A percentile compares a stretch with the other conserved stretches of the same genome.
Conservation (phyloP, 2,888 invertebrate species). For the Sinopyrophorus schimmeli region DNA sequence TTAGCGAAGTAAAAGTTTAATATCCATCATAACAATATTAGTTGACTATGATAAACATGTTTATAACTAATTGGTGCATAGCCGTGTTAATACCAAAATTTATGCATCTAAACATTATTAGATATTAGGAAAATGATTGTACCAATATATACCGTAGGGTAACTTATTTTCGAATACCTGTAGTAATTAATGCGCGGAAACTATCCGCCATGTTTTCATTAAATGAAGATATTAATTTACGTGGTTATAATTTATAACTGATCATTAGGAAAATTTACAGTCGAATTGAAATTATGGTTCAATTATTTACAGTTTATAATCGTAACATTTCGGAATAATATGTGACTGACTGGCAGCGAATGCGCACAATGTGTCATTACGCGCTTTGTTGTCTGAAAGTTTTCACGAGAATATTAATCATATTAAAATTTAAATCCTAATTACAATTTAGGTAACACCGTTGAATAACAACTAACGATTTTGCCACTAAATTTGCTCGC, state of each 20-base stretch:
- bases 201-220: slow-evolving; percentile 24
- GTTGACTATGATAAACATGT: too few species aligned
- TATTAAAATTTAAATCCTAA: slow-evolving; percentile 23
- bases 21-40: too few species aligned
- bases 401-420: slow-evolving; percentile 21
- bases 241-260: slow-evolving; percentile 26
- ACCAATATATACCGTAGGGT: slow-evolving; percentile 10
- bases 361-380: slow-evolving; percentile 21
- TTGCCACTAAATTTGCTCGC: slow-evolving; percentile 35
- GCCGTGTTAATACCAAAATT: too few species aligned
- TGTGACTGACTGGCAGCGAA: slow-evolving; percentile 18
- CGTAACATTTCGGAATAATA: slow-evolving; percentile 11
- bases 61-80: too few species aligned
- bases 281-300: slow-evolving; percentile 26
- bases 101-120: too few species aligned
- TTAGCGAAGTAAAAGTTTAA: too few species aligned
- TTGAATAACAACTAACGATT: slow-evolving; percentile 33
- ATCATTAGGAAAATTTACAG: slow-evolving; percentile 28
- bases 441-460: slow-evolving; percentile 19
- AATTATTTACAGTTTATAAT: slow-evolving; percentile 26
- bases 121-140: too few species aligned
- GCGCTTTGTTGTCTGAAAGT: slow-evolving; percentile 16
- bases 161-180: slow-evolving; percentile 12
- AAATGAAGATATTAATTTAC: slow-evolving; percentile 25
- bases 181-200: slow-evolving; percentile 20